Evolutionary conservation across 2,113 vertebrate species (phyloP), one percentile per base, ranked within the genome.

Genomic region (Eudyptes chrysolophus): DNA sequence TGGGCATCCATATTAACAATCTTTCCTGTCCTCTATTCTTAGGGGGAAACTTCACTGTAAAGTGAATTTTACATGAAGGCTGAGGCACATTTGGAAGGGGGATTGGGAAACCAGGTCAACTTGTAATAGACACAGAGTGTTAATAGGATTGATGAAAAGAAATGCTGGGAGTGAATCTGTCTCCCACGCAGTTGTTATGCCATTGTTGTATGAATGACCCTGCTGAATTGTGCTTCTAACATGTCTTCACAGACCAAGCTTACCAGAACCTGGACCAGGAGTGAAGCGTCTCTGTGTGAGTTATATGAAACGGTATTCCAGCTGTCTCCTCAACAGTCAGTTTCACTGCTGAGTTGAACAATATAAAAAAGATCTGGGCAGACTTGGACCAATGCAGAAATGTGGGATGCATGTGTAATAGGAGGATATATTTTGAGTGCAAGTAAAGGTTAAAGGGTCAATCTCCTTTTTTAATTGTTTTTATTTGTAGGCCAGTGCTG

Each of bases 351-450:
- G 18, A 75, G 11, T 20, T 58, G 32, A 88, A 68, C 14, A 10
- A 92, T 61, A 66, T 5, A 70, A 49, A 61, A 81, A 66, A 78
- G 15, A 29, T 57, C 13, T 32, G 11, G 11, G 3, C 24, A 84
- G 57, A 38, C 11, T 34, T 20, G 11, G 13, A 90, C 14, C 19
- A 75, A 51, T 10, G 12, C 15, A 85, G 51, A 69, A 85, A 46
- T 0, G 1, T 68, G 7, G 6, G 11, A n/a, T 44, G 21, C 10
- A 57, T 11, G 1, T 44, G 5, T 27, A 66, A 46, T 19, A 84
- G 11, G 5, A 84, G 11, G 5, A 1, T 54, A 20, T 6, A 29
- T 60, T 42, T 89, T 34, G 2, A 58, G 38, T 15, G 30, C 4
- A 7, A 70, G 12, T 57, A 54, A 68, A 90, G 4, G 7, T 58